Conservation (phyloP, 2,797 vertebrate genomes). For the Micropoecilia bifurca region DNA sequence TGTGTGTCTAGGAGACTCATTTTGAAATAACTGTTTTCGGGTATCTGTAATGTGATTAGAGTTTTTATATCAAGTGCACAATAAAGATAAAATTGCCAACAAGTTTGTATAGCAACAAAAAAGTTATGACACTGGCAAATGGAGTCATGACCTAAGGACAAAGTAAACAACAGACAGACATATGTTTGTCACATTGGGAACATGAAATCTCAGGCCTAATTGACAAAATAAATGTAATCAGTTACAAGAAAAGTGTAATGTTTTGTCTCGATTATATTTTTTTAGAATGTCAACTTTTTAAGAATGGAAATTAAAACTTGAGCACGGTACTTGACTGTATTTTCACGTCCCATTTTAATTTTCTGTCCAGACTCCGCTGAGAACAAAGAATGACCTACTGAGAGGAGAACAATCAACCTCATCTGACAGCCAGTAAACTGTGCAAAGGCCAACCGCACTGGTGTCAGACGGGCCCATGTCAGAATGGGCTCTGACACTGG, state of each 20-base stretch:
- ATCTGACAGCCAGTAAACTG: constrained; percentile 85
- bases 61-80: neutral
- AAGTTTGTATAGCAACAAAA: neutral
- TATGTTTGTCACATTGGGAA: neutral
- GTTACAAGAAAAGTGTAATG: neutral
- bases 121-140: neutral
- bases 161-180: neutral
- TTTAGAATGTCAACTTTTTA: neutral
- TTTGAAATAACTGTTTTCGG: neutral
- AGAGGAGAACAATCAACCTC: constrained; percentile 82
- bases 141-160: neutral
- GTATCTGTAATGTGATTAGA: neutral
- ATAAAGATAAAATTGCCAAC: neutral
- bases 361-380: constrained; percentile 62
- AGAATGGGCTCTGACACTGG: constrained; percentile 77
- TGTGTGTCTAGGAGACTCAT: neutral
- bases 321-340: neutral
- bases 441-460: constrained; percentile 79
- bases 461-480: constrained; percentile 69
- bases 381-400: constrained; percentile 75
- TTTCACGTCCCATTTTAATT: constrained; percentile 21
- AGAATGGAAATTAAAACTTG: neutral
- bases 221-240: neutral
- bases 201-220: neutral
- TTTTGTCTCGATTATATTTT: neutral